A percentile compares a stretch with the other conserved stretches of the same genome.
These are phyloP conservation scores for Brachyrhaphis roseni DNA, from an alignment of 2,797 vertebrate species.

Conservation along the genomic window DNA sequence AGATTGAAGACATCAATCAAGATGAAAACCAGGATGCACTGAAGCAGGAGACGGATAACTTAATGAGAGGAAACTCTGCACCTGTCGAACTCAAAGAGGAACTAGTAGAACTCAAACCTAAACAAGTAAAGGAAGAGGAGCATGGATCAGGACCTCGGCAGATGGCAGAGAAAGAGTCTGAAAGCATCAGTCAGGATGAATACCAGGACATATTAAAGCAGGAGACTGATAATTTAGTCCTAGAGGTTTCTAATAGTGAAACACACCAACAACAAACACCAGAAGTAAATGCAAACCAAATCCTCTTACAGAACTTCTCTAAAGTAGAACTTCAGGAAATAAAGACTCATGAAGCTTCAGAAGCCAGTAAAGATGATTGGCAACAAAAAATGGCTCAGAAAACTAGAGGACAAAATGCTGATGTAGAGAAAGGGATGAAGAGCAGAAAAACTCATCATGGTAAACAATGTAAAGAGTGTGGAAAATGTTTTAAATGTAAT, in stretches of 20 bases:
- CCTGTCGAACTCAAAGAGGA: background rate
- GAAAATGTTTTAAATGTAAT: background rate
- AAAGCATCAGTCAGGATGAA: background rate
- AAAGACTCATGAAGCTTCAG: background rate
- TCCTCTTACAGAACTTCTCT: background rate
- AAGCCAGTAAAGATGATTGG: background rate
- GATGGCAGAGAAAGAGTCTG: background rate
- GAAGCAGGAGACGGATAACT: background rate
- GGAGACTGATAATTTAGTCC: background rate
- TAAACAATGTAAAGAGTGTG: background rate
- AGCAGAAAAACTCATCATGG: background rate
- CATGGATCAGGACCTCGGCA: background rate
- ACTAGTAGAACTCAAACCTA: background rate
- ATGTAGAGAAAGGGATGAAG: background rate
- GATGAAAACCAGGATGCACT: background rate
- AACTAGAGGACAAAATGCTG: background rate
- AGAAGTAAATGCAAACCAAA: background rate
- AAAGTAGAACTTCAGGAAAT: background rate
- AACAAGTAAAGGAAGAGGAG: background rate
- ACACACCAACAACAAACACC: background rate
- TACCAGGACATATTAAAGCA: background rate
- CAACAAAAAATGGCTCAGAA: background rate
- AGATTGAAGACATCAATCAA: background rate
- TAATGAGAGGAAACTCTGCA: background rate
- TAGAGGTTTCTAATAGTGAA: background rate